Base-by-base conservation (phyloP, 2,113 vertebrate species). In the Mormoops blainvillei region DNA sequence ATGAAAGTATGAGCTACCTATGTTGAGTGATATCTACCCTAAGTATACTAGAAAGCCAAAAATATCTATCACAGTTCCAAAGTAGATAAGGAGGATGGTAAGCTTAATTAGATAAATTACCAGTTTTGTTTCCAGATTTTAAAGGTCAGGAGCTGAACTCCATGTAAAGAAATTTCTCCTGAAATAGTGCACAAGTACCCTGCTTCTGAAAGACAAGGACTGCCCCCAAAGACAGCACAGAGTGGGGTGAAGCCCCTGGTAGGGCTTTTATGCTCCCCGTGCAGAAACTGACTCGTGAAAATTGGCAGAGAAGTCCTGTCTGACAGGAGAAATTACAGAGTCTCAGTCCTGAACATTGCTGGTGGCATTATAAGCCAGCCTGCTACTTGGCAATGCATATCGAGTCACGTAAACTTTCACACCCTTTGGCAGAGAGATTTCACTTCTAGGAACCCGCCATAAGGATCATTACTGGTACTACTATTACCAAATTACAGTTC, bases 401-500 rank as follows among this genome's bases (percentile, higher is more conserved):
- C 41, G 77, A 93, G 77, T 41, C 87, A 94, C 41, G 68, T 33
- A 94, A 91, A 71, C 68, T 78, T 81, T 33, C 54, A 95, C 77
- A 67, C 15, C 33, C 58, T 93, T 61, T 96, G 94, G 78, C 68
- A 89, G 78, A 96, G 54, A 45, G 77, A 86, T 74, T 83, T 70
- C 50, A 74, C 80, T 93, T 94, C 61, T 83, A 95, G 68, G 74
- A 93, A 86, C 50, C 36, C 41, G 82, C 31, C 24, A 63, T 73
- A 83, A 87, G 26, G n/a, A 96, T 36, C 36, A 71, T 13, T 80
- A 52, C 28, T 86, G 83, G 71, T 65, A 70, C 31, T 82, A 58
- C 28, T 89, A 54, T 67, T 67, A 86, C 26, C 77, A 91, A 91
- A 71, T 76, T 86, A 89, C 0, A 91, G 77, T 52, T 86, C 43